Conservation (phyloP, 2,797 vertebrate genomes). For the Lacerta agilis region DNA sequence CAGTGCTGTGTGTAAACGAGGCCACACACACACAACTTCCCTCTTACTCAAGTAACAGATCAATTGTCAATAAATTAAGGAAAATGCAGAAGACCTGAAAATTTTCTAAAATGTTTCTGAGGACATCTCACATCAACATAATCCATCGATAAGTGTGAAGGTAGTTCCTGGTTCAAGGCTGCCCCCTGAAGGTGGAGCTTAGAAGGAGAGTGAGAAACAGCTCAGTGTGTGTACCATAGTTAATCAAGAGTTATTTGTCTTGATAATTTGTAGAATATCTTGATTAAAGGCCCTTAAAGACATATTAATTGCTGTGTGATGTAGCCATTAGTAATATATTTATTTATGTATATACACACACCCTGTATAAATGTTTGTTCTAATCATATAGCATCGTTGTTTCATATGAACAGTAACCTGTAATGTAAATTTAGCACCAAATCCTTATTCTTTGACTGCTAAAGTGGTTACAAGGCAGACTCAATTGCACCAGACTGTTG, state of each 20-base stretch:
- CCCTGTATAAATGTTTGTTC: background rate
- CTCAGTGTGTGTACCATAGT: no score
- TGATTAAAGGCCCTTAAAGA: background rate
- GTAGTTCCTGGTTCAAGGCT: no score
- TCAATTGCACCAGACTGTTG: background rate
- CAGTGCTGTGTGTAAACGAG: no score
- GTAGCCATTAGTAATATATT: background rate
- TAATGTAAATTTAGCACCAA: constrained; percentile 25
- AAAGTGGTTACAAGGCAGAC: background rate
- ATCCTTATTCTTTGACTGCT: constrained; percentile 33
- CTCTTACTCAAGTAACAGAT: background rate
- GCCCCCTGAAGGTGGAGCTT: no score
- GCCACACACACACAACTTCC: background rate
- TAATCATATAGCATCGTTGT: background rate
- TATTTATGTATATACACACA: background rate
- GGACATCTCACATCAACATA: constrained; percentile 6
- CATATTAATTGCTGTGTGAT: background rate
- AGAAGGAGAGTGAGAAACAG: no score
- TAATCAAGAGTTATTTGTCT: no score
- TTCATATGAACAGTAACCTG: constrained; percentile 32
- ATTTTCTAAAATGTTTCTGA: constrained; percentile 18
- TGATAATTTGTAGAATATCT: no score
- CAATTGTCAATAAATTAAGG: constrained; percentile 19
- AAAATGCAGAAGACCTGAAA: constrained; percentile 8
- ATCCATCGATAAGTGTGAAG: background rate